These are phyloP conservation scores for Ditylenchus dipsaci DNA, from an alignment of 1,140 invertebrate species.

Conservation along the genomic window DNA sequence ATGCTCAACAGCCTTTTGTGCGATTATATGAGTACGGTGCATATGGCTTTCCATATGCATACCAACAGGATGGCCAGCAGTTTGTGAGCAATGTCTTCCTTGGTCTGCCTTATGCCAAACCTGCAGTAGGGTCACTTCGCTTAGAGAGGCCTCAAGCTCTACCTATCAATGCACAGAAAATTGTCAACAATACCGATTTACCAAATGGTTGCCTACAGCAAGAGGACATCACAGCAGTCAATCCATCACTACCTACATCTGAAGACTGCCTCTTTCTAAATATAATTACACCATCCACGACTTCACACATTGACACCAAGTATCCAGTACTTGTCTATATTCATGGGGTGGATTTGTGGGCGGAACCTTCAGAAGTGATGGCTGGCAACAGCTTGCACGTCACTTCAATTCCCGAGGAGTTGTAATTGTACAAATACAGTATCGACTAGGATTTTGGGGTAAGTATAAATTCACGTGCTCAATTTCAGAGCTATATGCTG, in stretches of 20 bases:
- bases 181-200: not conserved
- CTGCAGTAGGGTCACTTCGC: not conserved
- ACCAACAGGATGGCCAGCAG: no score
- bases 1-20: no score
- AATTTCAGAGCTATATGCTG: no score
- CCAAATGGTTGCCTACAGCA: not conserved
- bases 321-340: not conserved
- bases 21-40: no score
- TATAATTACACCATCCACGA: not conserved
- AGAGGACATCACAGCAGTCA: not conserved
- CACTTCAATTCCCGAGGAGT: constrained; percentile 59
- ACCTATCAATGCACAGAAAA: not conserved
- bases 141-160: not conserved
- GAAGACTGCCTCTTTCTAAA: constrained; percentile 29
- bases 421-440: constrained; percentile 87
- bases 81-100: not conserved
- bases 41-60: no score
- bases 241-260: not conserved
- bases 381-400: constrained; percentile 33
- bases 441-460: constrained; percentile 81
- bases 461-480: no score
- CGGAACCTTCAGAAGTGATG: not conserved
- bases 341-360: constrained; percentile 4
- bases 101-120: not conserved
- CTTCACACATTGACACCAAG: not conserved